phyloP scores from a whole-genome alignment of 2,113 vertebrate species.

The Anser brachyrhynchus region DNA sequence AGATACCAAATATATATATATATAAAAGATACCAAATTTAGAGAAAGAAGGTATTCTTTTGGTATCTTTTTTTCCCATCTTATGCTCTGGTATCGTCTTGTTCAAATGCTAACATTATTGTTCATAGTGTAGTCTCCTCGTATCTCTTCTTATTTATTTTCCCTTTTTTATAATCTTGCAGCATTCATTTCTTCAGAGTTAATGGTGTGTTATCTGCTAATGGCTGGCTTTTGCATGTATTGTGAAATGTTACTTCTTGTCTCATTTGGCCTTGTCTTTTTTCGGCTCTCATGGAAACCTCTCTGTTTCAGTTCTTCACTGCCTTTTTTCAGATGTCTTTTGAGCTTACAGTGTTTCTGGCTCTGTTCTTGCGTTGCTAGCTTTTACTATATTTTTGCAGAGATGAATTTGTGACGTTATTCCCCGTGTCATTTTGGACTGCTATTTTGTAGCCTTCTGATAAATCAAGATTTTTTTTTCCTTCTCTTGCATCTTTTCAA shows the following conservation, averaged over 20 bases:
- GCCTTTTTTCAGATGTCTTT: background rate
- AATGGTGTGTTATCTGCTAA: background rate
- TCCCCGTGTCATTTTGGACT: background rate
- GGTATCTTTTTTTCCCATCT: background rate
- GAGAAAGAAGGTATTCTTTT: too few species aligned
- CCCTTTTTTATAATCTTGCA: background rate
- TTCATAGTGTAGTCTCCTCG: background rate
- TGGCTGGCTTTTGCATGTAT: background rate
- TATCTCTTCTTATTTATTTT: background rate
- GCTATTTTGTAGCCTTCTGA: background rate
- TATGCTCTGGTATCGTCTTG: background rate
- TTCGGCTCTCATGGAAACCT: background rate
- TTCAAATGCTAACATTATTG: background rate
- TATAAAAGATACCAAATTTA: too few species aligned
- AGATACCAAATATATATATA: too few species aligned
- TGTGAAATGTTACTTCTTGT: background rate
- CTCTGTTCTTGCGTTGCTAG: background rate
- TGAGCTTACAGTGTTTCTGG: background rate
- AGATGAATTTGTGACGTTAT: background rate
- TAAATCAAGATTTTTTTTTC: background rate
- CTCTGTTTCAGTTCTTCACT: background rate
- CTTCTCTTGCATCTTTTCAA: background rate
- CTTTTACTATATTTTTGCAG: background rate
- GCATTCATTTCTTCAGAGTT: background rate
- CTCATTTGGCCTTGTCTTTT: too few species aligned